These are phyloP conservation scores for Tuta absoluta DNA, from an alignment of 2,888 invertebrate genomes.

Conservation along the genomic window DNA sequence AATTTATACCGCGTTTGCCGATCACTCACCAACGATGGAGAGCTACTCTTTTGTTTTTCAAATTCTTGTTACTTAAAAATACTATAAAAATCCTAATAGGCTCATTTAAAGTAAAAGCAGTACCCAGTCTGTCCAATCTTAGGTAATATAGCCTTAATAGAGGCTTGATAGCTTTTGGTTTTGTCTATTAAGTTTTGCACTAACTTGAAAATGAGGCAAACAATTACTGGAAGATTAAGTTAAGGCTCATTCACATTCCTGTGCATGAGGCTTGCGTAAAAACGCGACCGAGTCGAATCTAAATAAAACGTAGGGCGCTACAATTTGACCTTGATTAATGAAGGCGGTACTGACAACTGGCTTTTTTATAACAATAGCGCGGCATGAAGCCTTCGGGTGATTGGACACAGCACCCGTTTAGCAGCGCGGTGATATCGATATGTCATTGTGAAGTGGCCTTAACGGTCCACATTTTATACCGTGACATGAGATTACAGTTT, in stretches of 20 bases:
- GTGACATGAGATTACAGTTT: slow-evolving; percentile 28
- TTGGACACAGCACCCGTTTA: slow-evolving; percentile 58
- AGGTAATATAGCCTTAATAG: slow-evolving; percentile 7
- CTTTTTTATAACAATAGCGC: slow-evolving; percentile 69
- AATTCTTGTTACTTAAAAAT: slow-evolving; percentile 5
- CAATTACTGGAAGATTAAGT: neutral
- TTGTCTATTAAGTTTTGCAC: slow-evolving; percentile 5
- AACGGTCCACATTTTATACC: slow-evolving; percentile 38
- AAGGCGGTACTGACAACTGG: too few relatives aligned
- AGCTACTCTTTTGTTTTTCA: slow-evolving; percentile 22
- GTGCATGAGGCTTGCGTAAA: neutral
- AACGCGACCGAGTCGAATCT: slow-evolving; percentile 56
- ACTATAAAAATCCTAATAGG: slow-evolving; percentile 14
- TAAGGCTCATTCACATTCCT: slow-evolving; percentile 5
- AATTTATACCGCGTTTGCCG: slow-evolving; percentile 46
- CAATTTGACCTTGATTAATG: slow-evolving; percentile 76
- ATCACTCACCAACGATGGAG: slow-evolving; percentile 38
- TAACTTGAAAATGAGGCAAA: neutral
- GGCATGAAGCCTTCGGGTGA: slow-evolving; percentile 66
- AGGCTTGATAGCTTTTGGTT: neutral
- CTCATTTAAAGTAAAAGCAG: neutral
- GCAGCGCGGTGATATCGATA: slow-evolving; percentile 48
- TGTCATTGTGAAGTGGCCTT: slow-evolving; percentile 45
- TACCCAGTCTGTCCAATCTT: neutral
- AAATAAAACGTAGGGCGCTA: slow-evolving; percentile 52